Conservation (phyloP, 2,888 invertebrate genomes). For the Nipponacmea schrenckii region DNA sequence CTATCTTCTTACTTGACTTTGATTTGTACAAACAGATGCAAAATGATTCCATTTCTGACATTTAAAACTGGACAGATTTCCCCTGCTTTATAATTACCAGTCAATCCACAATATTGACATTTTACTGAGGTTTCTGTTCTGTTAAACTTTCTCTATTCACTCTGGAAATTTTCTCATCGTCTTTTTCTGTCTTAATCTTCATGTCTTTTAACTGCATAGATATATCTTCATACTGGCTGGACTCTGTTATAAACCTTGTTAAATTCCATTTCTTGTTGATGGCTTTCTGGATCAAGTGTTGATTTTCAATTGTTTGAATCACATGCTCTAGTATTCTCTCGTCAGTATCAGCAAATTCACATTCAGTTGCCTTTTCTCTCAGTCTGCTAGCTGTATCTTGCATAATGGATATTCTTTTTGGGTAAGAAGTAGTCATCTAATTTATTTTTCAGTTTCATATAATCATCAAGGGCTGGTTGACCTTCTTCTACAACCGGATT, state of each 20-base stretch:
- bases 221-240: neutral
- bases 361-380: constrained; percentile 17
- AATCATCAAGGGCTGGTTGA: constrained; percentile 7
- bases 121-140: neutral
- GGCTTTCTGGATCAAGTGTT: constrained; percentile 2
- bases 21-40: neutral
- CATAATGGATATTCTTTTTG: constrained; percentile 12
- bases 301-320: constrained; percentile 18
- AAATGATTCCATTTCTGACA: constrained; percentile 6
- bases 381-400: constrained; percentile 14
- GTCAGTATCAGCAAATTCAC: constrained; percentile 19
- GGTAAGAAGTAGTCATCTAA: constrained; percentile 24
- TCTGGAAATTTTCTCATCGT: neutral
- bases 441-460: constrained; percentile 18
- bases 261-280: constrained; percentile 4
- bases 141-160: neutral
- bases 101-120: constrained; percentile 2
- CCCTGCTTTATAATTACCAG: neutral
- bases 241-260: neutral
- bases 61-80: neutral
- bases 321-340: constrained; percentile 20
- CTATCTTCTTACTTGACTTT: neutral
- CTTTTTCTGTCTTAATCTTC: neutral
- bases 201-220: neutral
- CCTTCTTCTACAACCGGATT: constrained; percentile 5